phyloP scores from a whole-genome alignment of 2,888 invertebrate genomes.

The Parnassius mnemosyne region DNA sequence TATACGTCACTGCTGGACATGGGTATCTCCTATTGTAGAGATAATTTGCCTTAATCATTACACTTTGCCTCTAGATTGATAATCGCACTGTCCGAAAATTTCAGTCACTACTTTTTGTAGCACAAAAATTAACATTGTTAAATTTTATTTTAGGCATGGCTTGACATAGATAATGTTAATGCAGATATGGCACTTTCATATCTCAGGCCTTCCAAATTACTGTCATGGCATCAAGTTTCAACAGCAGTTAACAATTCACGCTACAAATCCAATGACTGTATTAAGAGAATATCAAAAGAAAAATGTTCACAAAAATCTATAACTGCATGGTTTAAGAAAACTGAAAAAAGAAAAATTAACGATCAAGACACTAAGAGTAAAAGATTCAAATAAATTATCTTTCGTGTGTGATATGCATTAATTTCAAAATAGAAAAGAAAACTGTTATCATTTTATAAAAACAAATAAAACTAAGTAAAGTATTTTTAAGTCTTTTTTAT shows the following conservation, averaged over 20 bases:
- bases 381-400: constrained; percentile 35
- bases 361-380: constrained; percentile 41
- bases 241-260: constrained; percentile 85
- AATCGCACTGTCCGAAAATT: too few relatives aligned
- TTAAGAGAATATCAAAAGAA: constrained; percentile 63
- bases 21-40: too few relatives aligned
- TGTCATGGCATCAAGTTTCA: constrained; percentile 86
- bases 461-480: too few relatives aligned
- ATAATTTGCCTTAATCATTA: too few relatives aligned
- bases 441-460: too few relatives aligned
- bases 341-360: constrained; percentile 53
- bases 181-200: constrained; percentile 75
- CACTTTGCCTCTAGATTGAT: too few relatives aligned
- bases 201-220: constrained; percentile 73
- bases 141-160: constrained; percentile 81
- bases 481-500: too few relatives aligned
- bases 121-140: constrained; percentile 1
- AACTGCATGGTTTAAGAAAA: constrained; percentile 62
- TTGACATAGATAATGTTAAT: constrained; percentile 80
- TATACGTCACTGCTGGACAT: too few relatives aligned
- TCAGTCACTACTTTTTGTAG: too few relatives aligned
- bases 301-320: constrained; percentile 65
- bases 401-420: too few relatives aligned
- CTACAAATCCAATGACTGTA: constrained; percentile 82
- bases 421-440: too few relatives aligned